Base-by-base conservation (phyloP, 2,113 vertebrate genomes). In the Canis aureus region DNA sequence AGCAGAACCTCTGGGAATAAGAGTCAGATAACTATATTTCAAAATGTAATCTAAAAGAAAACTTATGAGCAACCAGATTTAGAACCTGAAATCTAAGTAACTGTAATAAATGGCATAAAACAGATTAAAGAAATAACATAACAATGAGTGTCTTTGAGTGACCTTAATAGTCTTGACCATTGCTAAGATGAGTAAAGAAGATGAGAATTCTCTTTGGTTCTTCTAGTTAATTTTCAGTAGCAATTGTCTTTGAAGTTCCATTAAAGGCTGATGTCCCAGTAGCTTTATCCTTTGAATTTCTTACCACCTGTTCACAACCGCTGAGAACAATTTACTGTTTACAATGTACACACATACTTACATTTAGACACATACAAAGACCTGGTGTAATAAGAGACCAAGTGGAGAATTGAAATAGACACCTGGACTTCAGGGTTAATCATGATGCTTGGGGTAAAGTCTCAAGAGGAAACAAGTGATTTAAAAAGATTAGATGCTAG, bases 251-350 rank as follows among this genome's bases (percentile, higher is more conserved):
- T 89, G 32, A 90, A 59, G 6, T 93, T 60, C 51, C 91, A 79
- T 85, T 97, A 93, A 90, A 95, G 51, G 1, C 59, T 84, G 82
- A 81, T 85, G 11, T 89, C 89, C 66, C 27, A 32, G 59, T 16
- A 93, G 78, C 79, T 53, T 19, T 59, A 25, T 59, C 5, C 38
- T 95, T 91, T 93, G 59, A 82, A 85, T 92, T 96, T 86, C 60
- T 94, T 94, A 60, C 59, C 59, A 85, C 66, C 82, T 93, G 55
- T 85, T 95, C 22, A 7, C 76, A 95, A 62, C 64, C 74, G 35
- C 74, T 95, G 64, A 71, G 81, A 96, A 78, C 55, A 95, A 94
- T 88, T 95, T 62, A 62, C 76, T 94, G 57, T 88, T 97, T 82
- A 88, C 66, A 83, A 74, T 80, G 35, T 84, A 66, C 6, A 71